Conservation (phyloP, 2,113 vertebrate genomes). For the Spermophilus dauricus region DNA sequence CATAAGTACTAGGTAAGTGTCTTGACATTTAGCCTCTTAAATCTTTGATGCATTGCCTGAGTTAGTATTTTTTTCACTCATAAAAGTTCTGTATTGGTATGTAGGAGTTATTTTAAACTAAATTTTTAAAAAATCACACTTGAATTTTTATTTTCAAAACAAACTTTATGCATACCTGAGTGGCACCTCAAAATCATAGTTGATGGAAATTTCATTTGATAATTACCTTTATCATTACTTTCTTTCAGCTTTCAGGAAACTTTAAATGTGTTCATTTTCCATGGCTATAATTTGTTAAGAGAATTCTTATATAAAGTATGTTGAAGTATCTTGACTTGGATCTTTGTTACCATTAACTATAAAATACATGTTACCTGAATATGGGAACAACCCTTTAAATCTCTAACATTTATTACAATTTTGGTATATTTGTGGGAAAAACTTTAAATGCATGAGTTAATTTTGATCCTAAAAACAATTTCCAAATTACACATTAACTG, state of each 20-base stretch:
- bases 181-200: background rate
- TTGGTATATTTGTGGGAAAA: background rate
- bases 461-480: slow-evolving; percentile 30
- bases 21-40: background rate
- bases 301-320: background rate
- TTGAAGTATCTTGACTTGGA: slow-evolving; percentile 8
- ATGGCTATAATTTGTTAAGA: background rate
- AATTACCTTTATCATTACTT: background rate
- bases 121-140: background rate
- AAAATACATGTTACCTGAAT: background rate
- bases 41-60: background rate
- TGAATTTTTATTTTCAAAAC: slow-evolving; percentile 36
- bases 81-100: background rate
- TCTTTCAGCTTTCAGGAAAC: background rate
- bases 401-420: background rate
- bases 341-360: background rate
- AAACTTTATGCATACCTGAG: background rate
- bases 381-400: background rate
- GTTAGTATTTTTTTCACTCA: background rate
- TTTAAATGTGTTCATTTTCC: slow-evolving; percentile 20
- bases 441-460: background rate
- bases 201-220: background rate
- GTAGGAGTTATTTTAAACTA: background rate
- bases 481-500: background rate
- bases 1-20: slow-evolving; percentile 15